Evolutionary conservation across 2,797 vertebrate genomes (phyloP), one percentile per base, ranked within the genome.

Genomic region (Anguilla pacifica): DNA sequence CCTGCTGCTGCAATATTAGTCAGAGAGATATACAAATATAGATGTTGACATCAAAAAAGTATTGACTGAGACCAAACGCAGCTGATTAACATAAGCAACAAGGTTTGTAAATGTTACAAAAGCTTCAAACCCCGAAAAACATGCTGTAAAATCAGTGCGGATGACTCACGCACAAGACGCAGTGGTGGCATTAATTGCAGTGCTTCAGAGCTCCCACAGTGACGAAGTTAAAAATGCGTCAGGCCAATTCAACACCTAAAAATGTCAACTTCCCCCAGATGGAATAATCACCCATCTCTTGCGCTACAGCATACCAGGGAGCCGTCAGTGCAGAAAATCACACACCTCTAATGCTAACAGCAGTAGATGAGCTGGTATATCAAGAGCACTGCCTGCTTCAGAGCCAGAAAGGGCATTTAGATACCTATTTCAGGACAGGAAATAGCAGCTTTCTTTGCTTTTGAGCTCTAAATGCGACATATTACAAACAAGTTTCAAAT

Each of bases 401-500:
- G 35, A 77, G 74, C 74, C 74, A 77, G 39, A 17, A 43, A 77
- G 35, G 74, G 39, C 74, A 77, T 77, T 77, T 19, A 77, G 74
- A 77, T 77, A 4, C 35, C 74, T 35, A 43, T 77, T 77, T 77
- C 35, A 51, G 43, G 22, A 82, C 46, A 82, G 79, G 25, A 82
- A n/a, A 82, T 11, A 49, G 19, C 22, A 25, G 19, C 22, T 82
- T 81, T 49, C 19, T 51, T 49, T 22, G 46, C 43, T 51, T 51
- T 46, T 82, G 79, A 51, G 10, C 79, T 82, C 43, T n/a, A 82
- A 82, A 82, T 49, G 46, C 51, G 19, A 83, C 55, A 46, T 70
- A 87, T 83, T 87, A 83, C 77, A 28, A 87, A 51, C 81, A 70
- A 61, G 46, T 83, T 70, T 59, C 43, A 84, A 61, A 84, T 82